Evolutionary conservation across 2,888 invertebrate species (phyloP).

Genomic region (Onthophagus sagittarius): DNA sequence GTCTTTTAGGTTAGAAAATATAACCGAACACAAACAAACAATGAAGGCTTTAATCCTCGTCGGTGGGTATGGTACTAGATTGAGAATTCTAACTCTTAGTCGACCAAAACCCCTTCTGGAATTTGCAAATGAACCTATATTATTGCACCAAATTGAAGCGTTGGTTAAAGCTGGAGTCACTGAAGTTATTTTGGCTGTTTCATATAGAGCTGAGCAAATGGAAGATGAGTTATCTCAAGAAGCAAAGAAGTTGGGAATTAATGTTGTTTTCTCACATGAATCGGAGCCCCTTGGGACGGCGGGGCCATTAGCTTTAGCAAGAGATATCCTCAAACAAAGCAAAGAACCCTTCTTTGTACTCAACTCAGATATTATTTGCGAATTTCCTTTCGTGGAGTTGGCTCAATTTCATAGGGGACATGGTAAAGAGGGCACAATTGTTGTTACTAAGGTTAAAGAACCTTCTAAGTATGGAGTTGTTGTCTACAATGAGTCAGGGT

Average conservation of each 20-base stretch:
- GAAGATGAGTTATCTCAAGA: constrained; percentile 85
- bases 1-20: not conserved
- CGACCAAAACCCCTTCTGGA: constrained; percentile 98
- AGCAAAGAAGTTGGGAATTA: constrained; percentile 85
- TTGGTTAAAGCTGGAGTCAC: constrained; percentile 80
- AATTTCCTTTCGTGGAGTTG: constrained; percentile 96
- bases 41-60: constrained; percentile 96
- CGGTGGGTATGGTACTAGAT: constrained; percentile 96
- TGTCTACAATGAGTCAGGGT: constrained; percentile 80
- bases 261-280: constrained; percentile 91
- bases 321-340: constrained; percentile 66
- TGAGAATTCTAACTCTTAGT: constrained; percentile 93
- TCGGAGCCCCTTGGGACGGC: constrained; percentile 96
- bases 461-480: constrained; percentile 99
- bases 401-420: constrained; percentile 88
- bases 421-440: constrained; percentile 96
- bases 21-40: constrained; percentile 38
- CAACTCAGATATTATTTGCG: constrained; percentile 98
- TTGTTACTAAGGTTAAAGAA: constrained; percentile 97
- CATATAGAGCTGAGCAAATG: constrained; percentile 96
- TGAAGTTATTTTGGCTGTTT: constrained; percentile 94
- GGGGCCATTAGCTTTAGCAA: constrained; percentile 89
- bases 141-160: constrained; percentile 94
- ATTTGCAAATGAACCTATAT: constrained; percentile 98
- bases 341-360: constrained; percentile 95